Conservation (phyloP, 1,140 invertebrate genomes). For the Heliconius nattereri region DNA sequence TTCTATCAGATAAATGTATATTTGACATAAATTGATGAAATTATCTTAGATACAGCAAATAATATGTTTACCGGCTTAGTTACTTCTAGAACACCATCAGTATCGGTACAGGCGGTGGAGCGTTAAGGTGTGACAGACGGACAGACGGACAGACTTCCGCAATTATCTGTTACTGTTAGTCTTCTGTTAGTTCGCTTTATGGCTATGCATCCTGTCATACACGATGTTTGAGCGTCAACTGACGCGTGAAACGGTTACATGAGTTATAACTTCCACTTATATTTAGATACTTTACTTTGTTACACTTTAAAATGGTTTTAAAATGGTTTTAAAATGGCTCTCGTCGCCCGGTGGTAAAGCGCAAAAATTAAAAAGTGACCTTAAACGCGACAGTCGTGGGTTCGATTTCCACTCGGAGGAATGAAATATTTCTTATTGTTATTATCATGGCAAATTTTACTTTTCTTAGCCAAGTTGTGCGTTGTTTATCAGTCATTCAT, state of each 20-base stretch:
- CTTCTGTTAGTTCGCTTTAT: slow-evolving; percentile 6
- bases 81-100: neutral
- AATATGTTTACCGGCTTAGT: too few species aligned
- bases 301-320: neutral
- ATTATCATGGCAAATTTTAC: too few species aligned
- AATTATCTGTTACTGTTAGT: neutral
- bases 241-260: slow-evolving; percentile 23
- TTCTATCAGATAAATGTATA: too few species aligned
- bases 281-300: neutral
- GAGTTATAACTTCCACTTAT: slow-evolving; percentile 17
- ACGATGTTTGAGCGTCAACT: slow-evolving; percentile 19
- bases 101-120: neutral
- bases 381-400: too few species aligned
- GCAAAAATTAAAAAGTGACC: too few species aligned
- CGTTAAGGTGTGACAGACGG: neutral
- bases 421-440: too few species aligned
- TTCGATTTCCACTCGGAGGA: too few species aligned
- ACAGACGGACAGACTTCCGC: slow-evolving; percentile 3
- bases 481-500: too few species aligned
- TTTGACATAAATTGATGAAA: too few species aligned
- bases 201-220: slow-evolving; percentile 14
- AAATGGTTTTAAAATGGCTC: neutral
- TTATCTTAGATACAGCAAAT: too few species aligned
- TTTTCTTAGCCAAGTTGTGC: too few species aligned
- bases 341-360: too few species aligned